Evolutionary conservation across 2,888 invertebrate genomes (phyloP).

Genomic region (Lobophora halterata): DNA sequence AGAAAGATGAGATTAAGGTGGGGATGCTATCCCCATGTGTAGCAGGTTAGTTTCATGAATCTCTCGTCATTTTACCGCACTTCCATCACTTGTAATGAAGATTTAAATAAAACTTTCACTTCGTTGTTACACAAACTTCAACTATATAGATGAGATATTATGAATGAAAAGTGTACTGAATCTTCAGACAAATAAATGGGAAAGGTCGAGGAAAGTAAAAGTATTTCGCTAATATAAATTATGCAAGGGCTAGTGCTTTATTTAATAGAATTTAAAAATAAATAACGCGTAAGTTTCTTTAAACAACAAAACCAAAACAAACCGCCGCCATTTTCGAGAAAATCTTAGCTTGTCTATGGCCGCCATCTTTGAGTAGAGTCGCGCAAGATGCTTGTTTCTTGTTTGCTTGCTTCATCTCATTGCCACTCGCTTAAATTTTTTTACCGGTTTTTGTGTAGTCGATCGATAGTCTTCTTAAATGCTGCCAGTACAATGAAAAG

Average conservation of each 20-base stretch:
- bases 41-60: not conserved
- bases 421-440: too few species aligned
- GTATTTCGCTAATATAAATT: not conserved
- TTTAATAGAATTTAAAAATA: not conserved
- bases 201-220: not conserved
- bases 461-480: too few species aligned
- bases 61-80: not conserved
- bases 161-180: constrained; percentile 5
- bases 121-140: not conserved
- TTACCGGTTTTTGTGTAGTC: too few species aligned
- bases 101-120: constrained; percentile 19
- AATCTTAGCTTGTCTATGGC: too few species aligned
- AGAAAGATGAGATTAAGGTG: not conserved
- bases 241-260: not conserved
- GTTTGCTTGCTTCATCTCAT: too few species aligned
- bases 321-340: constrained; percentile 19
- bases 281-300: constrained; percentile 1
- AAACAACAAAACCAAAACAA: constrained; percentile 25
- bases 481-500: too few species aligned
- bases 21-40: too few species aligned
- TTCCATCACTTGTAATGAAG: too few species aligned
- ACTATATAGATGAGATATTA: not conserved
- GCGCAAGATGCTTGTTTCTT: too few species aligned
- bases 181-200: not conserved
- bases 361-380: too few species aligned